Evolutionary conservation across 2,113 vertebrate genomes (phyloP).

Genomic region (Plestiodon gilberti): DNA sequence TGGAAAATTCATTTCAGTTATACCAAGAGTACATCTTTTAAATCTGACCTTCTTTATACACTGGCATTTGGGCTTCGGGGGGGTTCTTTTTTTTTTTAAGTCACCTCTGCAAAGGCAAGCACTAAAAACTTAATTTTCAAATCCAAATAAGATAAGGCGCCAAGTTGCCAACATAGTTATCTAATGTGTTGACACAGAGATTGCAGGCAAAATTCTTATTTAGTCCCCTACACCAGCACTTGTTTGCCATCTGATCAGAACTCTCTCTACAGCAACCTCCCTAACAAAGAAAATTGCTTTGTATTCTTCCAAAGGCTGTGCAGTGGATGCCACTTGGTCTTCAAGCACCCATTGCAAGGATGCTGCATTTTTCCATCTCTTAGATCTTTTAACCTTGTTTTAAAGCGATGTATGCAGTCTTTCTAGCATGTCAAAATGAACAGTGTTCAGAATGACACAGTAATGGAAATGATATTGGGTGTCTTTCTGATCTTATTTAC

Average conservation of each 20-base stretch:
- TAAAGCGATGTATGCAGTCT: not conserved
- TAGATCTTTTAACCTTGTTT: not conserved
- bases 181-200: slow-evolving; percentile 58
- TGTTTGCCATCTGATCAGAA: slow-evolving; percentile 24
- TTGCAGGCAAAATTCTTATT: slow-evolving; percentile 3
- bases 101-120: slow-evolving; percentile 35
- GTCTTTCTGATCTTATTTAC: not conserved
- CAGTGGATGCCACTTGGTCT: rapidly evolving
- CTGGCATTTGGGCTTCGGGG: slow-evolving; percentile 27
- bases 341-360: rapidly evolving
- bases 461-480: not conserved
- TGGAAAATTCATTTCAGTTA: slow-evolving; percentile 13
- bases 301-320: not conserved
- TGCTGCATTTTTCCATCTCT: not conserved
- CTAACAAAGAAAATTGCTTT: not conserved
- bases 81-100: slow-evolving; percentile 19
- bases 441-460: not conserved
- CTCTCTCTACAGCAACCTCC: not conserved
- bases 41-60: slow-evolving; percentile 47
- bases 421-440: not conserved
- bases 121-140: slow-evolving; percentile 65
- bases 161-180: slow-evolving; percentile 35
- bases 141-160: slow-evolving; percentile 60
- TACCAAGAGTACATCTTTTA: slow-evolving; percentile 29
- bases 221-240: slow-evolving; percentile 19